Conservation (phyloP, 2,888 invertebrate species). For the Drosophila peninsularis region DNA sequence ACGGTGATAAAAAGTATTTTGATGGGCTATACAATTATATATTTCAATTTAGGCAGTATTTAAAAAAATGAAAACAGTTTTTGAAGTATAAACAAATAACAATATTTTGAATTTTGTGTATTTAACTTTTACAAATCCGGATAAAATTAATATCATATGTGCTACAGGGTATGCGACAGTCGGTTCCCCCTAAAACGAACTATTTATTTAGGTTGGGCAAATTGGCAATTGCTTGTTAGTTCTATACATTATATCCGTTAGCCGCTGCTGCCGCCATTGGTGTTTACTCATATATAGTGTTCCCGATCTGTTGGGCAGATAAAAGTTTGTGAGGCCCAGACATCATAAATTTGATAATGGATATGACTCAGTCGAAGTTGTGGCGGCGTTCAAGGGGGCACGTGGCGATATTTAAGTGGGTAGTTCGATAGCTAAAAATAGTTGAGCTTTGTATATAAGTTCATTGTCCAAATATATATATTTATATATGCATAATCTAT, state of each 20-base stretch:
- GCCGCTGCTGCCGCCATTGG: neutral
- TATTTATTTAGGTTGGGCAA: slow-evolving; percentile 9
- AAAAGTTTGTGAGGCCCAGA: slow-evolving; percentile 19
- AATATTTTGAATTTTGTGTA: neutral
- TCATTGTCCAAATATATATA: neutral
- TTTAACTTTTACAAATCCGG: neutral
- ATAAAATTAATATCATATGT: neutral
- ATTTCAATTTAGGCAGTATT: too few relatives aligned
- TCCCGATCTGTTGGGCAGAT: slow-evolving; percentile 21
- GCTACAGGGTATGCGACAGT: neutral
- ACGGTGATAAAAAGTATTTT: too few relatives aligned
- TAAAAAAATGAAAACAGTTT: neutral
- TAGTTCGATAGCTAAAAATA: neutral
- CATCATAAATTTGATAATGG: slow-evolving; percentile 29
- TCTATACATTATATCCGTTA: slow-evolving; percentile 8
- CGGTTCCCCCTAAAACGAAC: too few relatives aligned
- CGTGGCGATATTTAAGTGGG: slow-evolving; percentile 25
- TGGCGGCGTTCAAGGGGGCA: slow-evolving; percentile 11
- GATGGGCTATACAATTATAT: too few relatives aligned
- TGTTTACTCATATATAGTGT: slow-evolving; percentile 28
- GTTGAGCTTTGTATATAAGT: neutral
- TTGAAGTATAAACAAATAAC: neutral
- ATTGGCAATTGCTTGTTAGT: slow-evolving; percentile 4
- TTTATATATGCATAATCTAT: neutral
- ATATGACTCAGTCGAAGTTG: slow-evolving; percentile 33